These are phyloP conservation scores for Bibio marci DNA, from an alignment of 2,888 invertebrate species.

Conservation along the genomic window DNA sequence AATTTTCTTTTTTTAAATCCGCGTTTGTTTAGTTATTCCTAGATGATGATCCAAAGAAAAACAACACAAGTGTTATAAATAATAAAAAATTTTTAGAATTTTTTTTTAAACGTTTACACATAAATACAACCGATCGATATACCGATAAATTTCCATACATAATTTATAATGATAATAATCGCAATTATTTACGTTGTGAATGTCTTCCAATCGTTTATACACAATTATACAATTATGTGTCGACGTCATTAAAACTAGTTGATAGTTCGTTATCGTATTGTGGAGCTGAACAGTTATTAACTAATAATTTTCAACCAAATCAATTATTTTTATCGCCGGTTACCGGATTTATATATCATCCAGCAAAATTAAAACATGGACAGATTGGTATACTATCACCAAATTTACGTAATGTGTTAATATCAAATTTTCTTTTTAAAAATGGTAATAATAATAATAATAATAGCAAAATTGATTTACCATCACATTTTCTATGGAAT, in stretches of 20 bases:
- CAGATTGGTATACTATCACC: not conserved
- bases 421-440: not conserved
- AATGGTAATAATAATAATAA: not conserved
- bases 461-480: not conserved
- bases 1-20: too few species aligned
- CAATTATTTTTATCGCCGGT: not conserved
- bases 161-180: not conserved
- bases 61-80: not conserved
- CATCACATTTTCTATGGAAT: not conserved
- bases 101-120: constrained; percentile 18
- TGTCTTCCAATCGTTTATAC: not conserved
- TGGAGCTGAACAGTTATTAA: not conserved
- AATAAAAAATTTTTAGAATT: not conserved
- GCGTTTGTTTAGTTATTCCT: too few species aligned
- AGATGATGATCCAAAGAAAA: not conserved
- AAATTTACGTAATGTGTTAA: not conserved
- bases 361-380: not conserved
- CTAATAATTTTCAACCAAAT: not conserved
- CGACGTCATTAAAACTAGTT: too few species aligned
- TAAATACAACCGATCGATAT: constrained; percentile 32
- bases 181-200: not conserved
- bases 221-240: constrained; percentile 17
- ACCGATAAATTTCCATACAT: constrained; percentile 30
- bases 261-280: too few species aligned
- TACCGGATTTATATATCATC: not conserved